A percentile compares a stretch with the other conserved stretches of the same genome.
phyloP scores from a whole-genome alignment of 92 coral and sea anemone genomes.

The Actinernus sp. region DNA sequence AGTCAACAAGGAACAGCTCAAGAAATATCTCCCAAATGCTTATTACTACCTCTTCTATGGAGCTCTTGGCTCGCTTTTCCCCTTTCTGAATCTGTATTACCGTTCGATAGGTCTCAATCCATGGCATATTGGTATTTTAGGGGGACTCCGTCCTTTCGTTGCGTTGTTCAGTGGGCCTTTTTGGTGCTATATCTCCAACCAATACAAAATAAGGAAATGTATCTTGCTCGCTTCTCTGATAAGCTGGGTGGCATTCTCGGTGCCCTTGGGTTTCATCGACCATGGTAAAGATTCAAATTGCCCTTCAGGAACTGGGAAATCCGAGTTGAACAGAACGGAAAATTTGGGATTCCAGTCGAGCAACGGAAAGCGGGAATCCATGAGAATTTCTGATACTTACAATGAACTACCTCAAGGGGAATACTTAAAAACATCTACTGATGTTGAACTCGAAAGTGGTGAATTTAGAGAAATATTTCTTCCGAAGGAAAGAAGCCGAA shows the following conservation, averaged over 20 bases:
- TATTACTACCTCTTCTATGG: slow-evolving; percentile 87
- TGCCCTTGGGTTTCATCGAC: slow-evolving; percentile 63
- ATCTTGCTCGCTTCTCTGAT: slow-evolving; percentile 63
- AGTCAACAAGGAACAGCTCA: slow-evolving; percentile 58
- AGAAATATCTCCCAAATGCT: slow-evolving; percentile 69
- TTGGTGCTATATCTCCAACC: slow-evolving; percentile 80
- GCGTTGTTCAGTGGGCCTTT: slow-evolving; percentile 74
- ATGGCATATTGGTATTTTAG: slow-evolving; percentile 89
- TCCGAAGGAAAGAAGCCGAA: not conserved
- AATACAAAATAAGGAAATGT: slow-evolving; percentile 65
- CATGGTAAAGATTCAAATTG: slow-evolving; percentile 48
- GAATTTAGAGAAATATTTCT: not conserved
- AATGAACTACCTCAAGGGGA: no score
- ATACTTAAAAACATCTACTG: no score
- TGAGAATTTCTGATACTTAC: not conserved
- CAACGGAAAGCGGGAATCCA: not conserved
- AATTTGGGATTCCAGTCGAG: not conserved
- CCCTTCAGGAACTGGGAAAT: not conserved
- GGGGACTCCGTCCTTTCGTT: slow-evolving; percentile 83
- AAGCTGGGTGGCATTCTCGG: slow-evolving; percentile 77
- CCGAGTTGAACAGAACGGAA: slow-evolving; percentile 10
- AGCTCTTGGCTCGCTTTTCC: slow-evolving; percentile 83
- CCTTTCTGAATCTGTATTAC: slow-evolving; percentile 77
- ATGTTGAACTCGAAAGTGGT: not conserved
- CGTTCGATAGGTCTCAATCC: slow-evolving; percentile 82